Base-by-base conservation (phyloP, 2,113 vertebrate species). In the Urocolius indicus region DNA sequence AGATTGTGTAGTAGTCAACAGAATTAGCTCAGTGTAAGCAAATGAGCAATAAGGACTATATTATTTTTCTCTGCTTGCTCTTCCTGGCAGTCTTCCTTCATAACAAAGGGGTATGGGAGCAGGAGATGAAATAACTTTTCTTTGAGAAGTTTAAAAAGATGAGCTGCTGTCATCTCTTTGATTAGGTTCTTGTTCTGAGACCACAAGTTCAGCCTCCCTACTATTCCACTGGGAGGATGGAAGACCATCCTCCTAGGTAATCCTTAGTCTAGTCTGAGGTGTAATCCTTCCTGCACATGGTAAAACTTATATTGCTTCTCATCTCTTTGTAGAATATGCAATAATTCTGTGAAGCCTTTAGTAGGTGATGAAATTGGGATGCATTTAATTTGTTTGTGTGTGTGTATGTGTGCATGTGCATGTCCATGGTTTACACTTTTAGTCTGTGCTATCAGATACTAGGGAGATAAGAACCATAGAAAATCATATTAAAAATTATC, bases 401-500 rank as follows among this genome's bases (percentile, higher is more conserved):
- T 43, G 27, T 38, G 57, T 3, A 15, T 11, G 10, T 32, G 5
- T 13, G 13, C 16, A 5, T 27, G 24, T 1, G 1, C 16, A 7
- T 6, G 19, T 24, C 59, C 59, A 34, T 30, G 27, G 22, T 72
- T 94, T 87, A 69, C 36, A 58, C 21, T 87, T 84, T 61, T 72
- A 32, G 27, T 79, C 84, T 87, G 43, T 17, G 43, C 80, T 93
- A 90, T 87, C 69, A 80, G 69, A 76, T 66, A 32, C 32, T 16
- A 71, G 38, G 73, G 12, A 84, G 51, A 91, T 67, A 88, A 94
- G 36, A 83, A 89, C 54, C 36, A 66, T 12, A 90, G 51, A 86
- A 95, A 95, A 90, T 45, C 1, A 74, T 67, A 95, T 88, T 90
- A 88, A 94, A 91, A 96, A 38, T 74, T 67, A 49, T 86, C 34